phyloP scores from a whole-genome alignment of 2,888 invertebrate genomes.

The Vanessa cardui region DNA sequence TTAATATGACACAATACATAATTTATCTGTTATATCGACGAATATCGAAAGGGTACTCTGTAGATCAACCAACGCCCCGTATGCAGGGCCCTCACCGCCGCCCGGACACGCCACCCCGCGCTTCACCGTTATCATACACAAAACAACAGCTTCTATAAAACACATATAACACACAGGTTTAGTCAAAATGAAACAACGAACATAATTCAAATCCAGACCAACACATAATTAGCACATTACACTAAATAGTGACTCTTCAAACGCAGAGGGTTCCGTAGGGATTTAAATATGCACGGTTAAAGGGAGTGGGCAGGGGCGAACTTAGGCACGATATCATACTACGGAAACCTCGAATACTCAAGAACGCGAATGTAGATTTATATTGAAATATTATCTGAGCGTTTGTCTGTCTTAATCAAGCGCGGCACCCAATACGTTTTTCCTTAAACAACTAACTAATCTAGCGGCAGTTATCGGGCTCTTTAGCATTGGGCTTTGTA shows the following conservation, averaged over 20 bases:
- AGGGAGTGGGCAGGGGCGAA: constrained; percentile 46
- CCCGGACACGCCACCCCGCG: constrained; percentile 62
- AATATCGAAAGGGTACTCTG: background rate
- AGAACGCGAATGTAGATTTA: constrained; percentile 42
- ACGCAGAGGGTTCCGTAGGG: constrained; percentile 74
- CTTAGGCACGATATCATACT: constrained; percentile 55
- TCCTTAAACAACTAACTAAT: constrained; percentile 40
- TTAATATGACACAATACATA: background rate
- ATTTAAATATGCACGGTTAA: constrained; percentile 28
- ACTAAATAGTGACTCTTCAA: constrained; percentile 71
- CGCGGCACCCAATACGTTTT: constrained; percentile 58
- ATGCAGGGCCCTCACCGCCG: constrained; percentile 48
- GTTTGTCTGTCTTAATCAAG: constrained; percentile 42
- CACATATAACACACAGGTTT: constrained; percentile 82
- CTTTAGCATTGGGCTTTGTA: constrained; percentile 63
- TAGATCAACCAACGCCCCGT: constrained; percentile 41
- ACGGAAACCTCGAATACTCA: constrained; percentile 67
- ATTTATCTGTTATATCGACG: background rate
- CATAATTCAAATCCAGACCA: constrained; percentile 81
- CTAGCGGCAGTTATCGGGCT: constrained; percentile 51
- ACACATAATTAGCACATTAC: constrained; percentile 82
- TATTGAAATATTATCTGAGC: constrained; percentile 32
- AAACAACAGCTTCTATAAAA: constrained; percentile 72
- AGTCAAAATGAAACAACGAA: constrained; percentile 81
- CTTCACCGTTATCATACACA: constrained; percentile 64